A percentile compares a stretch with the other conserved stretches of the same genome.
phyloP scores from a whole-genome alignment of 1,140 invertebrate genomes.

The Drosophila setifemur region DNA sequence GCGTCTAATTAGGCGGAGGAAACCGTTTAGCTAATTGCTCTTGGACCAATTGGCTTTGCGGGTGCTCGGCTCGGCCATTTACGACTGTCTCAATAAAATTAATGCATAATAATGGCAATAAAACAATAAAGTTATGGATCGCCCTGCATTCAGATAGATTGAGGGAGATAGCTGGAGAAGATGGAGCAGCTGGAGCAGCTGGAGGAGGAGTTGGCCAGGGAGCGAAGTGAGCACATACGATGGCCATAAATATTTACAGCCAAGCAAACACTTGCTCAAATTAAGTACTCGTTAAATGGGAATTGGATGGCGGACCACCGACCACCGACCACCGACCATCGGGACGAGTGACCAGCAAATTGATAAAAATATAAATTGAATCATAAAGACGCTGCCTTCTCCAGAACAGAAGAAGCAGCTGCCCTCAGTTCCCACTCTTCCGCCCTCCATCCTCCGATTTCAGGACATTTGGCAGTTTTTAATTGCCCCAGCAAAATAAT shows the following conservation, averaged over 20 bases:
- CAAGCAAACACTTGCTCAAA: constrained; percentile 79
- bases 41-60: constrained; percentile 42
- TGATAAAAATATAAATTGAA: constrained; percentile 74
- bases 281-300: constrained; percentile 78
- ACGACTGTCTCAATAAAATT: constrained; percentile 76
- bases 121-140: constrained; percentile 77
- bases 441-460: constrained; percentile 21
- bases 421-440: neutral
- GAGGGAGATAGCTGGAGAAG: neutral
- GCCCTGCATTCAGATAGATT: constrained; percentile 23
- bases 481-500: constrained; percentile 43
- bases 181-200: neutral
- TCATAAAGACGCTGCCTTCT: constrained; percentile 41
- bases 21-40: constrained; percentile 67
- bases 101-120: constrained; percentile 77
- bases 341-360: constrained; percentile 44
- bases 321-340: constrained; percentile 11
- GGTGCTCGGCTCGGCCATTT: constrained; percentile 44
- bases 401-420: no score
- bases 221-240: constrained; percentile 38
- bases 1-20: constrained; percentile 52
- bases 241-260: constrained; percentile 76
- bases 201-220: no score
- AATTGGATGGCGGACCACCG: constrained; percentile 61
- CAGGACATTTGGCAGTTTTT: constrained; percentile 26